These are phyloP conservation scores for Panzeria rudis DNA, from an alignment of 2,888 invertebrate species.

Conservation along the genomic window DNA sequence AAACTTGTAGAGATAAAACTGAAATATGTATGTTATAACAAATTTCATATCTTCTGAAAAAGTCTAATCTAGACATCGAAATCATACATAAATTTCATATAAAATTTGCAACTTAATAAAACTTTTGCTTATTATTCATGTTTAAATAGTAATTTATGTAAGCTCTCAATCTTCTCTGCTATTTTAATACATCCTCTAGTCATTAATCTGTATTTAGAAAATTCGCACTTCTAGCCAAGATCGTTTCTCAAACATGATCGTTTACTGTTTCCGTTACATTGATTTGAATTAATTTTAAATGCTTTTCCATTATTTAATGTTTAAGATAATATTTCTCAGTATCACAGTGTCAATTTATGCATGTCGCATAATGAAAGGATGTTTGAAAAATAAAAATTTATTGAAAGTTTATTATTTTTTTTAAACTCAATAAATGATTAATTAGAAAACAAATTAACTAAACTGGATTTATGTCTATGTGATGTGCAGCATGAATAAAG, in stretches of 20 bases:
- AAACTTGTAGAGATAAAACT: too few species aligned
- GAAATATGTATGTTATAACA: too few species aligned
- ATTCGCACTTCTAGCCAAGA: background rate
- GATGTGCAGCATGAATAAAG: conserved; percentile 26
- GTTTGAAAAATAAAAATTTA: conserved; percentile 18
- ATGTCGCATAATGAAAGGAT: conserved; percentile 44
- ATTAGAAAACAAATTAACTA: conserved; percentile 70
- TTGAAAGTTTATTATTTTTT: conserved; percentile 12
- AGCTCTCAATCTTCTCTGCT: background rate
- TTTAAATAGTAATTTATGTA: background rate
- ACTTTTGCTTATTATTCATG: background rate
- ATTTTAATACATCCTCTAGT: conserved; percentile 31
- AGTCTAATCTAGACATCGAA: too few species aligned
- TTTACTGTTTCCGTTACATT: conserved; percentile 43
- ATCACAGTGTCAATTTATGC: conserved; percentile 51
- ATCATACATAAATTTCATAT: too few species aligned
- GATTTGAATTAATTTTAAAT: conserved; percentile 25
- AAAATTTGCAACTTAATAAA: background rate
- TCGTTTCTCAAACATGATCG: conserved; percentile 3
- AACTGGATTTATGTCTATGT: conserved; percentile 65
- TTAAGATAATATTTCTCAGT: background rate
- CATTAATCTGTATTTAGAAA: conserved; percentile 20
- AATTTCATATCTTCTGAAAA: too few species aligned
- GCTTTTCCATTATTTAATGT: conserved; percentile 17
- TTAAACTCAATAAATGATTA: conserved; percentile 57